Percentiles rank a stretch among this genome's conserved stretches.
These are phyloP conservation scores for Calonectris borealis DNA, from an alignment of 2,113 vertebrate genomes.

Conservation along the genomic window DNA sequence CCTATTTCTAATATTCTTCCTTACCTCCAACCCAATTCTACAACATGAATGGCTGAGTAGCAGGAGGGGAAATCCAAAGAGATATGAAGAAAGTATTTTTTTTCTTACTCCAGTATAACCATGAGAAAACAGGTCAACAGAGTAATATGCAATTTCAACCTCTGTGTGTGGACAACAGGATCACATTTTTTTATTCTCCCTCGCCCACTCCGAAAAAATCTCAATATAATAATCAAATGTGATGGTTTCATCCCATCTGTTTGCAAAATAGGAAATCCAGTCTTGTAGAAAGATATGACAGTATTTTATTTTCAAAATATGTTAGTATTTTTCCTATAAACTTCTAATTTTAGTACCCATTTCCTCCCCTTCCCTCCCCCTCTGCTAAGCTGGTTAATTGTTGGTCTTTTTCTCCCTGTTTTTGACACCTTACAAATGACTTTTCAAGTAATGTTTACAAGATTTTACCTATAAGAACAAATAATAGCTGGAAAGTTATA, in stretches of 20 bases:
- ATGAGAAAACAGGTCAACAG: not conserved
- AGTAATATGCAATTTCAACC: not conserved
- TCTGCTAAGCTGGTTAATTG: accelerated
- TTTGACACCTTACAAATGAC: not conserved
- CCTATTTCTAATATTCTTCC: not conserved
- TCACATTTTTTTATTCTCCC: not conserved
- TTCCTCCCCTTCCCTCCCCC: not conserved
- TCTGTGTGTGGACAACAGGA: not conserved
- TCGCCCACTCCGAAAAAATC: not conserved
- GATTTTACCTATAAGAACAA: not conserved
- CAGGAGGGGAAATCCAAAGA: not conserved
- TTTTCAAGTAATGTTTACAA: not conserved
- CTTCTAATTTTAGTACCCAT: not conserved
- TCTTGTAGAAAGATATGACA: not conserved
- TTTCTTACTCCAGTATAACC: not conserved
- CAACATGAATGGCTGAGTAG: not conserved
- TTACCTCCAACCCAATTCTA: not conserved
- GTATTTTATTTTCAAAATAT: not conserved
- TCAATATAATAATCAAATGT: not conserved
- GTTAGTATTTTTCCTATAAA: not conserved
- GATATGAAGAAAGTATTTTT: not conserved
- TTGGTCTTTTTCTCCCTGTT: not conserved
- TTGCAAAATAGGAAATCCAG: not conserved
- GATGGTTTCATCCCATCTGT: not conserved
- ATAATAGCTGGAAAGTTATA: not conserved